A percentile compares a stretch with the other conserved stretches of the same genome.
These are phyloP conservation scores for Cataglyphis altisquamis DNA, from an alignment of 2,888 invertebrate genomes.

Conservation along the genomic window DNA sequence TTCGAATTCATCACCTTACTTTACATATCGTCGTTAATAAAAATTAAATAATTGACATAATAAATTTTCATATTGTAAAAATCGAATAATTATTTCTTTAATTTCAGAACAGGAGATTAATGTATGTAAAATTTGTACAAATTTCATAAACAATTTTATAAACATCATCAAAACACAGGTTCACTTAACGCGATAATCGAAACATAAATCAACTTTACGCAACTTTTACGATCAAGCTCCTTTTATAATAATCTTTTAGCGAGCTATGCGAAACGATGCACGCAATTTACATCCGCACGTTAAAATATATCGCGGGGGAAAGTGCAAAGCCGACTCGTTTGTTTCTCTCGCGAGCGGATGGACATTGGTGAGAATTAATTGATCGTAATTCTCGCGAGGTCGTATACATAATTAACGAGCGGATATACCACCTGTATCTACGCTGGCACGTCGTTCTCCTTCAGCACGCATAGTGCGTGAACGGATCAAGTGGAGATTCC, in stretches of 20 bases:
- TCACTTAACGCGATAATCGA: neutral
- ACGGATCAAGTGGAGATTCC: conserved; percentile 77
- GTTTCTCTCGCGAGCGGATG: conserved; percentile 52
- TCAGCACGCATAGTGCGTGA: conserved; percentile 63
- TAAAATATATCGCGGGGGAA: conserved; percentile 35
- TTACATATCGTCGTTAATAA: neutral
- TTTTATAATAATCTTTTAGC: conserved; percentile 19
- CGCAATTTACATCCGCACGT: conserved; percentile 24
- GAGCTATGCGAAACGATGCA: neutral
- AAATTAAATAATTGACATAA: neutral
- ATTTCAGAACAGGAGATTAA: neutral
- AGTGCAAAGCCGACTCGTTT: conserved; percentile 37
- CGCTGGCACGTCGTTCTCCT: conserved; percentile 63
- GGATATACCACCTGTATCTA: conserved; percentile 78
- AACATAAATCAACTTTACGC: neutral
- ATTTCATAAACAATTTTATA: neutral
- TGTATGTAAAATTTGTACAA: neutral
- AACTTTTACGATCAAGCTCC: neutral
- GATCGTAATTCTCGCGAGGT: conserved; percentile 78
- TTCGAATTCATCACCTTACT: neutral
- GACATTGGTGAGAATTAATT: conserved; percentile 78
- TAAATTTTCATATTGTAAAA: neutral
- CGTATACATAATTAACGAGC: conserved; percentile 80
- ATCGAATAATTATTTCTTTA: neutral
- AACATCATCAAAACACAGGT: neutral